Base-by-base conservation (phyloP, 2,888 invertebrate species). In the Nephrocerus scutellatus region DNA sequence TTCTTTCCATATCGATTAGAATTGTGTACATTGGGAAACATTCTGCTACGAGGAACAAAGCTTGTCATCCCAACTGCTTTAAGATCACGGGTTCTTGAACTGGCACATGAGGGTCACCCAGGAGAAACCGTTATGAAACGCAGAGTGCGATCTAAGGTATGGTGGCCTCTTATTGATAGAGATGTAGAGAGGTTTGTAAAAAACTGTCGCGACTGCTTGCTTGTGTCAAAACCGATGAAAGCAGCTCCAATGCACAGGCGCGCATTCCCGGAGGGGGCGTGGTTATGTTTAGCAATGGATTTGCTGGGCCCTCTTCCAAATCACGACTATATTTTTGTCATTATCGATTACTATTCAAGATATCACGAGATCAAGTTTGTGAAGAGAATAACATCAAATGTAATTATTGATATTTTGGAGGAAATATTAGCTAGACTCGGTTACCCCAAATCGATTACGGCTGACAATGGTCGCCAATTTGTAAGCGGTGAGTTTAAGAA, bases 141-240 rank as follows among this genome's bases (percentile, higher is more conserved):
- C 5, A 32, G 42, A 22, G 12, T 49, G 6, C 34, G 45, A 2
- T 23, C 43, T 8, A 43, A 47, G 26, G 19, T 47, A 21, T 47
- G 40, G 44, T 47, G 47, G 47, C 43, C 39, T 5, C n/a, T 44
- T 14, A 30, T 45, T 6, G 43, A 44, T 23, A 24, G 47, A 13
- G 38, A 42, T 22, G 38, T 40, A 4, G 31, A 42, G 12, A 39
- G 20, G 35, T 46, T 30, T 29, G 37, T 45, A 4, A 43, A 45
- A 21, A 20, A n/a, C 12, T 46, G 41, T 28, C 25, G 40, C 6
- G 33, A 45, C 4, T 48, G 43, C 28, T 12, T 46, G 7, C 30
- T 48, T 31, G 45, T 46, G 18, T 41, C 43, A 21, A 12, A 8
- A 37, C 37, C 30, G 6, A 20, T 29, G 16, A 39, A 36, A n/a